Percentiles rank a stretch among this genome's conserved stretches.
These are phyloP conservation scores for Numenius phaeopus DNA, from an alignment of 2,797 vertebrate species.

Conservation along the genomic window DNA sequence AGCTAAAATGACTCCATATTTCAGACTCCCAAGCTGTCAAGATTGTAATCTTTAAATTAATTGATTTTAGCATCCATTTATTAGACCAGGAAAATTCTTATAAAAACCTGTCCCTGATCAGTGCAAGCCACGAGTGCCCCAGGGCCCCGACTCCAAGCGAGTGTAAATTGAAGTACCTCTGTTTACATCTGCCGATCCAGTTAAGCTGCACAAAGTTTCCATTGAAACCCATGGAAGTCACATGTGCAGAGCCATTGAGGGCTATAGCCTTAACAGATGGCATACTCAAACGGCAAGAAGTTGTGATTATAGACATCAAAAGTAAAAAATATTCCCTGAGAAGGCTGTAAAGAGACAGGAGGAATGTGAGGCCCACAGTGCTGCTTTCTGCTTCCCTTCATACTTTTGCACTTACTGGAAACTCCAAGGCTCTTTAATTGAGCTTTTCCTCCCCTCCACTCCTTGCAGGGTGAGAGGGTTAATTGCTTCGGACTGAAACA, in stretches of 20 bases:
- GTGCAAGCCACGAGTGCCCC: not conserved
- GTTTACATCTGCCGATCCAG: not conserved
- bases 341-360: slow-evolving; percentile 39
- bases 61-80: not conserved
- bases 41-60: not conserved
- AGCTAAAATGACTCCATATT: not conserved
- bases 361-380: slow-evolving; percentile 18
- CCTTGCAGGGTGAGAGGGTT: not conserved
- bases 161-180: not conserved
- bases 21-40: not conserved
- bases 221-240: not conserved
- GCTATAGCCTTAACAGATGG: slow-evolving; percentile 18
- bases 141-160: not conserved
- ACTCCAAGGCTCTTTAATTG: not conserved
- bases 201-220: not conserved
- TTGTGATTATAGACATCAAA: slow-evolving; percentile 22
- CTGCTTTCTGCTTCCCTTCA: slow-evolving; percentile 46
- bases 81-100: not conserved
- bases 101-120: not conserved
- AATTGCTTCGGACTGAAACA: slow-evolving; percentile 44
- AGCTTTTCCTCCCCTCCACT: slow-evolving; percentile 37
- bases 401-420: slow-evolving; percentile 34
- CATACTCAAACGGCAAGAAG: not conserved
- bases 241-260: not conserved
- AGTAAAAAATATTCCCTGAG: slow-evolving; percentile 14